Percentiles rank a stretch among this genome's conserved stretches.
These are phyloP conservation scores for Philotrypesis tridentata DNA, from an alignment of 1,140 invertebrate species.

Conservation along the genomic window DNA sequence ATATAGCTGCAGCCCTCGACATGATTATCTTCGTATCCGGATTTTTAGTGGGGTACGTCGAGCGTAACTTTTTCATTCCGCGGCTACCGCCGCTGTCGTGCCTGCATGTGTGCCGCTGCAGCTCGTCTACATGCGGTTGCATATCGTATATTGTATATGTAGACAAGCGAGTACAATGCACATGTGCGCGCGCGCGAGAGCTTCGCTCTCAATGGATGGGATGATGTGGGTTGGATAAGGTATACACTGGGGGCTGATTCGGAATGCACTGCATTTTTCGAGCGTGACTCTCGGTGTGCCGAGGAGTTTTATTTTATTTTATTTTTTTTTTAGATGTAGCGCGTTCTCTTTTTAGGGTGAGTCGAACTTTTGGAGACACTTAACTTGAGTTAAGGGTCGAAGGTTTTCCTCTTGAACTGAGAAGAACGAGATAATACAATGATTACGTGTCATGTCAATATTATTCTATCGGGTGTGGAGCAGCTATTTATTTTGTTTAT, in stretches of 20 bases:
- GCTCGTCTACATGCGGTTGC: background rate
- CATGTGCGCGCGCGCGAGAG: background rate
- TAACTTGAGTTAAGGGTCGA: no score
- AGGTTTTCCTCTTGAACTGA: no score
- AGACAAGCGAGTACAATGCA: no score
- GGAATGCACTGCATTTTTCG: background rate
- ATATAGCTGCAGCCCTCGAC: constrained; percentile 47
- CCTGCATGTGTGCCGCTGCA: background rate
- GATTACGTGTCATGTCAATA: no score
- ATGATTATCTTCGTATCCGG: constrained; percentile 81
- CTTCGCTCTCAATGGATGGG: background rate
- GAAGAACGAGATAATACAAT: no score
- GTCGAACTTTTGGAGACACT: no score
- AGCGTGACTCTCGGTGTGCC: background rate
- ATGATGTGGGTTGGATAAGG: no score
- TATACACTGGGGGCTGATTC: background rate
- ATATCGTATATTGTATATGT: no score
- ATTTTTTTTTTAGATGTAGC: background rate
- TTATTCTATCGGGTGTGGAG: no score
- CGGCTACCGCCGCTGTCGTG: background rate
- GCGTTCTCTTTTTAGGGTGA: no score
- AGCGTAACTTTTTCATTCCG: constrained; percentile 46
- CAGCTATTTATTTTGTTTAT: no score
- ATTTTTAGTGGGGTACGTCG: constrained; percentile 78
- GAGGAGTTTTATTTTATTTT: background rate